Evolutionary conservation across 2,888 invertebrate genomes (phyloP).

Genomic region (Synanthedon formicaeformis): DNA sequence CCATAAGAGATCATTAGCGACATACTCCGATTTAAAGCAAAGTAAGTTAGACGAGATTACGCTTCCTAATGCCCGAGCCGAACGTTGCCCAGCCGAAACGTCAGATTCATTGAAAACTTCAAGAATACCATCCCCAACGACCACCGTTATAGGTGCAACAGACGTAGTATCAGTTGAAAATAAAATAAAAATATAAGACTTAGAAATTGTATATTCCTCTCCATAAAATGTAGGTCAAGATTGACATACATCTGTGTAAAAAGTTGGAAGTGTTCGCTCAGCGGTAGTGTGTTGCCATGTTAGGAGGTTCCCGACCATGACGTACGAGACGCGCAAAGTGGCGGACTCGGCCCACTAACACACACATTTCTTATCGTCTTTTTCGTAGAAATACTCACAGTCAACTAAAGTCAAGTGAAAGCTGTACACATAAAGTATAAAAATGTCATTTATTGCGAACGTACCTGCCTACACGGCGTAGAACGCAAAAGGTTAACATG

Average conservation of each 20-base stretch:
- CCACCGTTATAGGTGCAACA: too few relatives aligned
- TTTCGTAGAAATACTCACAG: constrained; percentile 64
- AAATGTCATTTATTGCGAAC: constrained; percentile 56
- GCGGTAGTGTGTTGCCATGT: constrained; percentile 5
- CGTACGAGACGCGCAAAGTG: constrained; percentile 2
- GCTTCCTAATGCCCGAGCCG: too few relatives aligned
- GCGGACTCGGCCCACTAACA: constrained; percentile 66
- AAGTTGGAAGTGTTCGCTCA: constrained; percentile 23
- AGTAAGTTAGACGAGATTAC: too few relatives aligned
- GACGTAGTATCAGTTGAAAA: not conserved
- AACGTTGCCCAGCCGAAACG: too few relatives aligned
- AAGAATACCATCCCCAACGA: too few relatives aligned
- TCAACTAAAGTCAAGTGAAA: constrained; percentile 64
- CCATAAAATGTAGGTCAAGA: constrained; percentile 47
- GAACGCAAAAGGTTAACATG: too few relatives aligned
- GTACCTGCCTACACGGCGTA: not conserved
- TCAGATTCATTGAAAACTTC: too few relatives aligned
- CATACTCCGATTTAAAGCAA: too few relatives aligned
- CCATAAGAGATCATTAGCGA: too few relatives aligned
- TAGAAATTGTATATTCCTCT: constrained; percentile 44
- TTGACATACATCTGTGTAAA: constrained; percentile 46
- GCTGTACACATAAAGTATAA: constrained; percentile 55
- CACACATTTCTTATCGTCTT: constrained; percentile 64
- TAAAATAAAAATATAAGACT: not conserved
- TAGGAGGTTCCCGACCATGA: constrained; percentile 4